These are phyloP conservation scores for Cyclophora punctaria DNA, from an alignment of 2,888 invertebrate genomes.

Conservation along the genomic window DNA sequence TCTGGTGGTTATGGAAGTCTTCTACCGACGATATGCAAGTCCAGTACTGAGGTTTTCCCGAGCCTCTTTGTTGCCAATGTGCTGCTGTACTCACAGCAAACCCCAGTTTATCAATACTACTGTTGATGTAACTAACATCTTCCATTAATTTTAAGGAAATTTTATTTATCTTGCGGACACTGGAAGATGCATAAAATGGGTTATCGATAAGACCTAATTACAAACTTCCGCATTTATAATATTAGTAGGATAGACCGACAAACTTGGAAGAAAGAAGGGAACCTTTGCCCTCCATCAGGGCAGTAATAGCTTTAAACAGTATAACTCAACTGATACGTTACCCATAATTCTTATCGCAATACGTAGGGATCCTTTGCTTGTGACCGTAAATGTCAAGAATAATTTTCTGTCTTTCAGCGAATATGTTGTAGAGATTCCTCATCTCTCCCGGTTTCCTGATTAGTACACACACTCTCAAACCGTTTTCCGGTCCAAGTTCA, in stretches of 20 bases:
- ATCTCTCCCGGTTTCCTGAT: conserved; percentile 33
- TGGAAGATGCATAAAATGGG: conserved; percentile 20
- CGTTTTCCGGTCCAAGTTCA: background rate
- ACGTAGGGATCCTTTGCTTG: conserved; percentile 1
- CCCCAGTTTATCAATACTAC: conserved; percentile 27
- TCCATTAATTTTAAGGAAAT: conserved; percentile 39
- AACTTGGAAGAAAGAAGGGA: too few relatives aligned
- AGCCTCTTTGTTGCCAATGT: conserved; percentile 35
- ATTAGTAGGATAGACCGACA: too few relatives aligned
- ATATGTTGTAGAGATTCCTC: conserved; percentile 33
- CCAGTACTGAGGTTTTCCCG: conserved; percentile 32
- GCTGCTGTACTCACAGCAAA: conserved; percentile 50
- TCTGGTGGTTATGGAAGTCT: conserved; percentile 13
- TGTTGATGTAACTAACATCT: conserved; percentile 35
- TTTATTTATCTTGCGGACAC: conserved; percentile 40
- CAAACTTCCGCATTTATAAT: too few relatives aligned
- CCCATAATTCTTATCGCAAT: conserved; percentile 27
- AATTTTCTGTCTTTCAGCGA: conserved; percentile 32
- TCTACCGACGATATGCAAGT: conserved; percentile 24
- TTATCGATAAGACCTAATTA: too few relatives aligned
- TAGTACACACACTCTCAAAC: conserved; percentile 12
- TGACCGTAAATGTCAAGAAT: conserved; percentile 47
- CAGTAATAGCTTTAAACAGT: too few relatives aligned
- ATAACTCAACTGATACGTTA: conserved; percentile 5
- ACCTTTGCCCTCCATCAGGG: too few relatives aligned